Evolutionary conservation across 2,797 vertebrate genomes (phyloP), one percentile per base, ranked within the genome.

Genomic region (Gobio occitaniae): DNA sequence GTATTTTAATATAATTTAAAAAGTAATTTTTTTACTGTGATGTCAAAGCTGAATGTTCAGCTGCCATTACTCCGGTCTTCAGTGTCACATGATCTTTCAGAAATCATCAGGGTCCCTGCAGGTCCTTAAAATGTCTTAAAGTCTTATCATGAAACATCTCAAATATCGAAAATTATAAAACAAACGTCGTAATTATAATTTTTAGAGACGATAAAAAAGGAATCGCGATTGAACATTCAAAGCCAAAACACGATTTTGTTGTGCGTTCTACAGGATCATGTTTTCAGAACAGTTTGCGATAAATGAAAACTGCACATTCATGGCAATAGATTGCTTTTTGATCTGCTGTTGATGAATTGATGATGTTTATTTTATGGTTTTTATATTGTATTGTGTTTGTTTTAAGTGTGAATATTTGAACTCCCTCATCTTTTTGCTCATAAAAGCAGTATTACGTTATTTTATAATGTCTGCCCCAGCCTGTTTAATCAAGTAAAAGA

Each of bases 241-340:
- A 52, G 50, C 1, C 50, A 52, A 6, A 52, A 48, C 12, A 13
- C 12, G 1, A 21, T 59, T 21, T 21, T n/a, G 9, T n/a, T 59
- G 56, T n/a, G 56, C 3, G 9, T 59, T 59, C 19, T 61, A 61
- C 4, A 6, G 61, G 13, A 13, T 65, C 29, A 16, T 32, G 63
- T 6, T 32, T 70, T 61, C 29, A 38, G 47, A 48, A 19, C 5
- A 61, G 69, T 12, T 65, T 50, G 66, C 21, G 15, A 68, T 70
- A 32, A 50, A 78, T 66, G 17, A 59, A 78, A 63, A 76, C 79
- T 47, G 84, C 79, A 65, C 78, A 65, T 76, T 29, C 13, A 66
- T 81, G 72, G 25, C 38, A n/a, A 6, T n/a, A 10, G 36, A 71
- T 25, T n/a, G 21, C 21, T 71, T 41, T 32, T 47, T 25, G 21